Conservation (phyloP, 2,113 vertebrate species). For the Ascaphus truei region DNA sequence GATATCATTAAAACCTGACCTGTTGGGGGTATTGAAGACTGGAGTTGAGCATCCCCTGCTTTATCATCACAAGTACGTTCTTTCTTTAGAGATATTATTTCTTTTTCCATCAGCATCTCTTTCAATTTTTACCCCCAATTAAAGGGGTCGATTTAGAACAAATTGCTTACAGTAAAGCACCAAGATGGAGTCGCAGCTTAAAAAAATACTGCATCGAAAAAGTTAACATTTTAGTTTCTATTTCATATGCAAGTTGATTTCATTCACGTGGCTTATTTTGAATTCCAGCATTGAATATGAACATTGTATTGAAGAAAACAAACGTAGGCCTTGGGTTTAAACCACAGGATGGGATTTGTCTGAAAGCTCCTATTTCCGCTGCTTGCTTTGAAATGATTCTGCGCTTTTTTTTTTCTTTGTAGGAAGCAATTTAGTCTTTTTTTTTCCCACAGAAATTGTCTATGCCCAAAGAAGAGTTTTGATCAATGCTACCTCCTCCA, state of each 20-base stretch:
- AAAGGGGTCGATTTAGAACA: conserved; percentile 94
- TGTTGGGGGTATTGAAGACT: too few relatives aligned
- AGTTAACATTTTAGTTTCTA: too few relatives aligned
- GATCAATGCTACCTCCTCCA: too few relatives aligned
- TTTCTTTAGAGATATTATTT: conserved; percentile 44
- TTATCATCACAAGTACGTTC: conserved; percentile 7
- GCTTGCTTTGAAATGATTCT: not conserved
- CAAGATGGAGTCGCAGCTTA: not conserved
- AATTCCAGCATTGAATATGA: not conserved
- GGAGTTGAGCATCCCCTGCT: too few relatives aligned
- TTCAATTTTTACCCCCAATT: conserved; percentile 67
- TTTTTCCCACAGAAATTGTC: not conserved
- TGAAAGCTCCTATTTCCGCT: not conserved
- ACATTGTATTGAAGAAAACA: not conserved
- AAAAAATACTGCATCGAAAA: too few relatives aligned
- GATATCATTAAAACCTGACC: too few relatives aligned
- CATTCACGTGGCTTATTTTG: not conserved
- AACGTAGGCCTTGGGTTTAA: not conserved
- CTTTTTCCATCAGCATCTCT: conserved; percentile 65
- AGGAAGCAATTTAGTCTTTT: not conserved
- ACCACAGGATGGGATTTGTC: not conserved
- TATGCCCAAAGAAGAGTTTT: not conserved
- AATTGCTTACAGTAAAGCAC: not conserved
- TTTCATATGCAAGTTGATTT: too few relatives aligned
- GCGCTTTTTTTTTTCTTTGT: not conserved